phyloP scores from a whole-genome alignment of 2,797 vertebrate genomes.

The Characodon lateralis region DNA sequence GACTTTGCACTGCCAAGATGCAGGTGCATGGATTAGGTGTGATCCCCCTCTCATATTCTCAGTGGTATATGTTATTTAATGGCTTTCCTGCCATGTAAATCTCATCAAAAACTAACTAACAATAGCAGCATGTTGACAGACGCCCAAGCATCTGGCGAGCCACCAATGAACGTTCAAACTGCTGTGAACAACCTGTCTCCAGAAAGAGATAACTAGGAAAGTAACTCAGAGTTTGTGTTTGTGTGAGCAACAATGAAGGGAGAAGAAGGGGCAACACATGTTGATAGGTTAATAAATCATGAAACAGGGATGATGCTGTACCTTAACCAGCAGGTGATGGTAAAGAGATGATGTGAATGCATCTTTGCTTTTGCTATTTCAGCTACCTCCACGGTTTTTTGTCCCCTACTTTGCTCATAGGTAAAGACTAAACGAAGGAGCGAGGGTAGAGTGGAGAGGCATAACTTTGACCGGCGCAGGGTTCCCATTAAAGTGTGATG shows the following conservation, averaged over 20 bases:
- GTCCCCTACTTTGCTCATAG: constrained; percentile 39
- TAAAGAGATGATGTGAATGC: constrained; percentile 56
- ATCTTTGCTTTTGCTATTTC: constrained; percentile 38
- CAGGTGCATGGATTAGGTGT: constrained; percentile 78
- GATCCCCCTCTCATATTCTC: constrained; percentile 71
- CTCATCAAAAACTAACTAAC: constrained; percentile 82
- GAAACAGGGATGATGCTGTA: constrained; percentile 55
- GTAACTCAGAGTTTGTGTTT: constrained; percentile 26
- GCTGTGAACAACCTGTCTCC: constrained; percentile 74
- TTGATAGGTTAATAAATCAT: constrained; percentile 73
- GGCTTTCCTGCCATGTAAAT: constrained; percentile 78
- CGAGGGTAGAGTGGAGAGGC: constrained; percentile 35
- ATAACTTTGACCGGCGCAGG: constrained; percentile 66
- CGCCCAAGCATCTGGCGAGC: constrained; percentile 78
- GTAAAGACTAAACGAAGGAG: constrained; percentile 38
- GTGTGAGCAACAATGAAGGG: constrained; percentile 24
- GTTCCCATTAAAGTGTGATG: constrained; percentile 80
- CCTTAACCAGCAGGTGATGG: constrained; percentile 66
- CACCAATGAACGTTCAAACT: constrained; percentile 72
- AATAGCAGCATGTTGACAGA: constrained; percentile 76
- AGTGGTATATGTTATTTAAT: constrained; percentile 79
- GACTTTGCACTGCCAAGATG: constrained; percentile 56
- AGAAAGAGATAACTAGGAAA: constrained; percentile 51
- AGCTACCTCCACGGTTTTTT: constrained; percentile 29
- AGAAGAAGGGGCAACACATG: constrained; percentile 31